Evolutionary conservation across 2,113 vertebrate genomes (phyloP).

Genomic region (Aptenodytes patagonicus): DNA sequence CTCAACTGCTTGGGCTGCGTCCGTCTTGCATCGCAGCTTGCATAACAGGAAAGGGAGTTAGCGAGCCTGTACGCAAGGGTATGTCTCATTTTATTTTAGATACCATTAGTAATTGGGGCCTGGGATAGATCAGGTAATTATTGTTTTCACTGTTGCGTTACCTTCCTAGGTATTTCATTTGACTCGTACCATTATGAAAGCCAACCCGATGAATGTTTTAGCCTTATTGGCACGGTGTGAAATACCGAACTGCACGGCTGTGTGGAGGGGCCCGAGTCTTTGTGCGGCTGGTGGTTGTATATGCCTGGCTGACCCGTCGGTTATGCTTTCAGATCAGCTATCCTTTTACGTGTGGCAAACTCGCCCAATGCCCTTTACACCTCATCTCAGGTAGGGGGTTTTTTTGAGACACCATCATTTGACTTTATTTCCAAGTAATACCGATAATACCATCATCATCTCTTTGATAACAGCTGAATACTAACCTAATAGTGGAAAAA

Average conservation of each 20-base stretch:
- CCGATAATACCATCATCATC: background rate
- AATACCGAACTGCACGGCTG: rapidly evolving
- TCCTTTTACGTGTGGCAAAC: rapidly evolving
- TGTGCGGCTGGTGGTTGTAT: rapidly evolving
- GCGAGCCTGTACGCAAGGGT: rapidly evolving
- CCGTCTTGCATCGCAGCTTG: rapidly evolving
- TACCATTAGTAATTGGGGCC: background rate
- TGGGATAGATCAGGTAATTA: background rate
- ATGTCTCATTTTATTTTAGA: background rate
- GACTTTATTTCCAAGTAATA: background rate
- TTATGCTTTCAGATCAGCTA: background rate
- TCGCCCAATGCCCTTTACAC: rapidly evolving
- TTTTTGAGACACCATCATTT: background rate
- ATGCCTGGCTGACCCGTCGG: rapidly evolving
- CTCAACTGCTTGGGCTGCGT: background rate
- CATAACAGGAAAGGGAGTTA: background rate
- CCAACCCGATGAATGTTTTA: background rate
- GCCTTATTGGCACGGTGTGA: rapidly evolving
- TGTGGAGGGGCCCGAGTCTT: rapidly evolving
- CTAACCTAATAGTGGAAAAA: background rate
- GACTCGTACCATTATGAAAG: background rate
- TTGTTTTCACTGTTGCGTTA: background rate
- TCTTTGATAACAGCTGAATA: background rate
- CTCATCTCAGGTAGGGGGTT: background rate
- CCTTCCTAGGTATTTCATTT: background rate